These are phyloP conservation scores for Condylostylus longicornis DNA, from an alignment of 1,140 invertebrate species.

Conservation along the genomic window DNA sequence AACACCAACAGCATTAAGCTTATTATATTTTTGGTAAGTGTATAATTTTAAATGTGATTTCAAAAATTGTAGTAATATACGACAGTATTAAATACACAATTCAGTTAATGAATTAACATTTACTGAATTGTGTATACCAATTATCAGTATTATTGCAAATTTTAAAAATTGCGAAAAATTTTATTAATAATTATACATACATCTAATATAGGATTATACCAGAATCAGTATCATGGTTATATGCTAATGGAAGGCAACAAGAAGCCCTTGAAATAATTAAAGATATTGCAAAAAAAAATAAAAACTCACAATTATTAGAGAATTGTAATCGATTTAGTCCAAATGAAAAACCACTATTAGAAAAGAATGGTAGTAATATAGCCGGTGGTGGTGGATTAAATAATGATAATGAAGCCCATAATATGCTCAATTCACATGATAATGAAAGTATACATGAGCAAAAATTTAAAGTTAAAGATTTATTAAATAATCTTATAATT, in stretches of 20 bases:
- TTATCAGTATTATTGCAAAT: not conserved
- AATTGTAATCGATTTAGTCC: no score
- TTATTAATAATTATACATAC: no score
- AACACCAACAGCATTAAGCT: not conserved
- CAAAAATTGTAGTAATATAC: no score
- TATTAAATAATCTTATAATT: no score
- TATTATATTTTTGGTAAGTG: constrained; percentile 2
- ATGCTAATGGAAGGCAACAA: not conserved
- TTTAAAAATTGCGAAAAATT: not conserved
- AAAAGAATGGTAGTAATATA: no score
- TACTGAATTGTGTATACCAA: not conserved
- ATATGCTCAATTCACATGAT: no score
- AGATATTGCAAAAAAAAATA: constrained; percentile 2
- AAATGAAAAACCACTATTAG: no score
- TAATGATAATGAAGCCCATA: no score
- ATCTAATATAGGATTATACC: constrained; percentile 2
- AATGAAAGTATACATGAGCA: no score
- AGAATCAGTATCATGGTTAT: constrained; percentile 5
- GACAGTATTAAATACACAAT: not conserved
- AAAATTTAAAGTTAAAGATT: no score
- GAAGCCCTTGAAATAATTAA: not conserved
- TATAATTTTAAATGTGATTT: not conserved
- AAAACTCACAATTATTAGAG: no score
- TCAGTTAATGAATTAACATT: not conserved
- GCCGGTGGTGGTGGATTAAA: no score